Evolutionary conservation across 1,140 invertebrate species (phyloP).

Genomic region (Papilio polyxenes): DNA sequence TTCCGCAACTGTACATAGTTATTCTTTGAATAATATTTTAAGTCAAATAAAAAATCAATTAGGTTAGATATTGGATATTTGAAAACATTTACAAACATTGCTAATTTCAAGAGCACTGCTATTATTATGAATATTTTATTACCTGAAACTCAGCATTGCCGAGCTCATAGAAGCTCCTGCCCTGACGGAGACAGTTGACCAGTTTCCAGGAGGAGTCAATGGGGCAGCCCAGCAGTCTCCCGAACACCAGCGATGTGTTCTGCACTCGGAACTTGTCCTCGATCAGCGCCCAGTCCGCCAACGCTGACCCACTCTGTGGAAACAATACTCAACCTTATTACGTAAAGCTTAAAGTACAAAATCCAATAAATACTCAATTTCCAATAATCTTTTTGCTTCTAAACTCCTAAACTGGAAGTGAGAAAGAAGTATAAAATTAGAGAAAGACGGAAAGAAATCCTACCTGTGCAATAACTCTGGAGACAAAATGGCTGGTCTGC

Average conservation of each 20-base stretch:
- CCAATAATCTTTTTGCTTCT: too few relatives aligned
- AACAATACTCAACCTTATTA: constrained; percentile 24
- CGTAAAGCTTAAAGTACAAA: background rate
- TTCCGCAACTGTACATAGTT: too few relatives aligned
- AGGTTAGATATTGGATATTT: background rate
- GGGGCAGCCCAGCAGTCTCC: constrained; percentile 90
- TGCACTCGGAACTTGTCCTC: constrained; percentile 91
- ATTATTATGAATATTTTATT: constrained; percentile 45
- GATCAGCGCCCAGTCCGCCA: constrained; percentile 96
- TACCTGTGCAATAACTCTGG: constrained; percentile 89
- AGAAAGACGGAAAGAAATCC: background rate
- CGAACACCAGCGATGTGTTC: constrained; percentile 93
- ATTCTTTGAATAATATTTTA: too few relatives aligned
- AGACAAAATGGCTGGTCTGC: constrained; percentile 86
- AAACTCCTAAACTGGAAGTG: background rate
- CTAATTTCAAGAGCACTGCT: background rate
- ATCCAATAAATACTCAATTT: too few relatives aligned
- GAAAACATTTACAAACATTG: constrained; percentile 34
- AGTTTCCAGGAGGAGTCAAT: constrained; percentile 93
- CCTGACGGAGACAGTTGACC: constrained; percentile 92
- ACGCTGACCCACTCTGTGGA: constrained; percentile 91
- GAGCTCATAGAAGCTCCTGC: constrained; percentile 87
- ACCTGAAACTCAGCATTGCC: constrained; percentile 88
- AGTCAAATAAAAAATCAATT: too few relatives aligned
- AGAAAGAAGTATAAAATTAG: background rate